Base-by-base conservation (phyloP, 2,113 vertebrate genomes). In the Enhydra lutris region DNA sequence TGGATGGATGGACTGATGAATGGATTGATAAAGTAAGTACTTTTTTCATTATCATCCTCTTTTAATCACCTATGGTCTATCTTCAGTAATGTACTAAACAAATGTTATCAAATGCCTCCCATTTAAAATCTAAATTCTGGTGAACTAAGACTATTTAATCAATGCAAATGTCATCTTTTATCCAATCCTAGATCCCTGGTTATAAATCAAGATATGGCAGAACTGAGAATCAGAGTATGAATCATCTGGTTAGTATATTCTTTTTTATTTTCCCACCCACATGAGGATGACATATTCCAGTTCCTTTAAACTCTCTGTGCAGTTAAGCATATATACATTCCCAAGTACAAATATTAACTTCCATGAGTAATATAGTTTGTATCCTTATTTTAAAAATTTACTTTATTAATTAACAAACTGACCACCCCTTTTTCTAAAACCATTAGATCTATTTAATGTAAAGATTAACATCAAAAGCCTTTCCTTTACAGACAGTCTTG, bases 21-120 rank as follows among this genome's bases (percentile, higher is more conserved):
- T 57, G 50, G 24, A 69, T 26, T 20, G 20, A 52, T 84, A 83
- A 89, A 67, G 36, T 63, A 93, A 21, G 12, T 50, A 85, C 11
- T 61, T 84, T 94, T 45, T 50, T 93, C 59, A 31, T 63, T 93
- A 94, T 97, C 79, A 86, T 61, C 31, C 84, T 95, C 31, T 90
- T 96, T 92, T 97, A 92, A 95, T 94, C 80, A 42, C n/a, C 89
- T 93, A 81, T 69, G 97, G 97, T 92, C 85, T 94, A 79, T 97
- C 93, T 80, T 87, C 78, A 97, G 83, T 36, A 92, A 97, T 95
- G 95, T 95, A 86, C 57, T 76, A 94, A 80, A 69, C 50, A 97
- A 93, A 97, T 9, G 42, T 57, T 93, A 92, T 83, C 21, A 82
- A 6, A 39, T 95, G 39, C 50, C 65, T 76, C 47, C 4, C 0